These are phyloP conservation scores for Epinephelus moara DNA, from an alignment of 2,113 vertebrate genomes.

Conservation along the genomic window DNA sequence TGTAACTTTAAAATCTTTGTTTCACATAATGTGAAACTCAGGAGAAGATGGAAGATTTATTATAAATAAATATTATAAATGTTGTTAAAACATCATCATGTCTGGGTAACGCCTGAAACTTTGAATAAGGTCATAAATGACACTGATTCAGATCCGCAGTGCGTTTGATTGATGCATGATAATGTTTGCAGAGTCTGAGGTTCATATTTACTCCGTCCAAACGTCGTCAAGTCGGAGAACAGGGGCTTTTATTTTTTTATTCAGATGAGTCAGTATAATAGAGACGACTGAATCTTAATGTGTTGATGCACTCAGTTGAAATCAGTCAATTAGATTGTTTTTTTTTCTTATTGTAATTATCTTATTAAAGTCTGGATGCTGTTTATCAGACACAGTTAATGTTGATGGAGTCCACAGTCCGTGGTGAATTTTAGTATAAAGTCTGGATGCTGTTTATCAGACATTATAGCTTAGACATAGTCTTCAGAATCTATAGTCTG, in stretches of 20 bases:
- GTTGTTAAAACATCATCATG: too few relatives aligned
- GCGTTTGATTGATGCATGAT: not conserved
- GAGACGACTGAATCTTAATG: not conserved
- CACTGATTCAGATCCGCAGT: not conserved
- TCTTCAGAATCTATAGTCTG: too few relatives aligned
- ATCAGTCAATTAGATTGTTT: not conserved
- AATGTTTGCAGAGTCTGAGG: not conserved
- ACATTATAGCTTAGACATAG: too few relatives aligned
- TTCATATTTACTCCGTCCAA: not conserved
- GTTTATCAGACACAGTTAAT: not conserved
- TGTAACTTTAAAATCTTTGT: too few relatives aligned
- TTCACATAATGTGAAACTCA: too few relatives aligned
- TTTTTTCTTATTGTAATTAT: slow-evolving; percentile 1
- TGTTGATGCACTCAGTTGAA: not conserved
- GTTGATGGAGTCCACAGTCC: not conserved
- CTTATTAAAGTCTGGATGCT: not conserved
- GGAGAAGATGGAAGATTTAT: too few relatives aligned
- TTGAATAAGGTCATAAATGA: too few relatives aligned
- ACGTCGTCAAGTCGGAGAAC: not conserved
- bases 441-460: too few relatives aligned
- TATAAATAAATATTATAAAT: too few relatives aligned
- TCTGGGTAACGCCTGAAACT: too few relatives aligned
- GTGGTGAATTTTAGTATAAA: too few relatives aligned
- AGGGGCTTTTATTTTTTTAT: not conserved
- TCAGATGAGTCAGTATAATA: not conserved